Evolutionary conservation across 2,113 vertebrate genomes (phyloP), one percentile per base, ranked within the genome.

Genomic region (Phyllopteryx taeniolatus): DNA sequence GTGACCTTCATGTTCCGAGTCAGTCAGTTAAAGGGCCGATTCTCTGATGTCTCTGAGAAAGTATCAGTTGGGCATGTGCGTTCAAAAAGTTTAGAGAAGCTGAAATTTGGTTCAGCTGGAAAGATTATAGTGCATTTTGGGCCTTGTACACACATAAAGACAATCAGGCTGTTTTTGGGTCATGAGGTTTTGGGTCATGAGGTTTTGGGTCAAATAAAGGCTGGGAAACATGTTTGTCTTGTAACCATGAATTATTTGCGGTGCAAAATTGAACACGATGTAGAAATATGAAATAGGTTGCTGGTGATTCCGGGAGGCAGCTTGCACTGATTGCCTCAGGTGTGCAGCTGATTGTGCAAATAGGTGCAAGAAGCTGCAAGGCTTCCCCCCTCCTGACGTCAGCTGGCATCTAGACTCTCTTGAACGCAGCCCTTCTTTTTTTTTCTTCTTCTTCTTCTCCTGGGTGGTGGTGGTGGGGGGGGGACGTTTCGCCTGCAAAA

Each of bases 291-390:
- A 54, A 5, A 1, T 39, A 5, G 4, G 35, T 7, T 56, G 20
- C 20, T n/a, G 0, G 20, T 56, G 53, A 56, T 56, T 56, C 8
- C 20, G 53, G 53, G 44, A 67, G 46, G 15, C 4, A 8, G 27
- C 51, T 27, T 13, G 0, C 76, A 35, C 72, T 89, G 43, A 90
- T 90, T 88, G 80, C 72, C 5, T 2, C 90, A 91, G 87, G 84
- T 91, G 90, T 76, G 78, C 8, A n/a, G 57, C 59, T 82, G 68
- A 79, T 79, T 79, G 75, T 54, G 66, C 19, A 17, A 46, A 31
- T 71, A n/a, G 61, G 56, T n/a, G n/a, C 57, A 31, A n/a, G 65
- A 13, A 49, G 64, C 78, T 65, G 67, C 59, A 6, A 44, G 8
- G 33, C 71, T 59, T 39, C 70, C 68, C 42, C 20, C 43, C 42